Evolutionary conservation across 2,888 invertebrate genomes (phyloP), one percentile per base, ranked within the genome.

Genomic region (Agrochola litura): DNA sequence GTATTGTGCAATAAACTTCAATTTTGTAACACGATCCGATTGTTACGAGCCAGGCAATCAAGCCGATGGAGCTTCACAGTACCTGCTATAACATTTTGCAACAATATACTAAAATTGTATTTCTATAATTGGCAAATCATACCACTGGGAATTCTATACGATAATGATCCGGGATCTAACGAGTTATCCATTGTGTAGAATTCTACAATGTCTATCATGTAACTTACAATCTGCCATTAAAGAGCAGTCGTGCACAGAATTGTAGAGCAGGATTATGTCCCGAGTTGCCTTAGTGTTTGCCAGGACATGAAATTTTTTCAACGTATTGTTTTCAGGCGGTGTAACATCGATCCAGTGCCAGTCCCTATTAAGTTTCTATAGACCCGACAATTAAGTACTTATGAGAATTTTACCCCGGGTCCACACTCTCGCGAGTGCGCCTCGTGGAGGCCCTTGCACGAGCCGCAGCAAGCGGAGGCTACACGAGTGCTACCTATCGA

Each of bases 41-140:
- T 52, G 52, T 60, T 43, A 41, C 56, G 49, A 41, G 37, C 12
- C 22, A 56, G 69, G 58, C 61, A 79, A 77, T 77, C 52, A 71
- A 61, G 25, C 22, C 16, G 52, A 60, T 69, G 43, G 14, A 54
- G 37, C 69, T 52, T 14, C 52, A 49, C 46, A 63, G 8, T 14
- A 12, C 37, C 46, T 22, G 22, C 19, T 19, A 43, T 73, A 25
- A 54, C 16, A 73, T 16, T 46, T 66, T 60, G 58, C 46, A 68
- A 67, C 41, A 54, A 56, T 49, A 41, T 6, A 9, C 9, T 22
- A 66, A 14, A 12, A 37, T 49, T 73, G 9, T 37, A 54, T 19
- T 14, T 12, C 16, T 9, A 49, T 9, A 6, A 46, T 43, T 52
- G 43, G 30, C 6, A 60, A 60, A 79, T 67, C 19, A 68, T 60